Base-by-base conservation (phyloP, 2,797 vertebrate genomes). In the Alfaro cultratus region DNA sequence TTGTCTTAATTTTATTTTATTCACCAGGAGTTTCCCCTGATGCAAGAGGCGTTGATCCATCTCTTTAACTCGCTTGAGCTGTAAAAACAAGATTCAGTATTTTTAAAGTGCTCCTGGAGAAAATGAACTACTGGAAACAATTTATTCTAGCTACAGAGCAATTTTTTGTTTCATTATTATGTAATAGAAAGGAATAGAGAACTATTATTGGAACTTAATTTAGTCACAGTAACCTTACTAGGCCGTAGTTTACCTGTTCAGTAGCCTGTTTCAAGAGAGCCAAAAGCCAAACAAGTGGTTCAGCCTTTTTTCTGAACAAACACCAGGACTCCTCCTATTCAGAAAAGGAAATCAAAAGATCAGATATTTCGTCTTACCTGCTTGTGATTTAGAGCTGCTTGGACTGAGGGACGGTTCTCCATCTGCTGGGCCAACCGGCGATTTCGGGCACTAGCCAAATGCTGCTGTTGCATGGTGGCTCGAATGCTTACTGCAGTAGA, bases 371-470 rank as follows among this genome's bases (percentile, higher is more conserved):
- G 1, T 36, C 93, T 96, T 94, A 99, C 98, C 98, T 99, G 98
- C 91, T 99, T 99, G 79, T 99, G 97, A 85, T 97, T 98, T 86
- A 99, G 93, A 67, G 98, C 99, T 0, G 98, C 99, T 95, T 99
- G 99, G 89, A 99, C 98, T 75, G 98, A 99, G 78, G 98, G 98
- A 79, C 99, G 96, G 90, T 98, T 99, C 96, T 99, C 99, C 98
- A 99, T 99, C 96, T 99, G 98, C 95, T 99, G 99, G 91, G 98
- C 98, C 93, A 99, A 96, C 79, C 98, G 97, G 87, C 99, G 96
- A 96, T 99, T 99, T 86, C 97, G 96, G 88, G 98, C 97, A 91
- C 98, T 99, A 95, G 98, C 98, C 94, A 97, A 95, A 95, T 99
- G 98, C 94, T 99, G 98, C 92, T 98, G 98, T 95, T 99, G 98